Evolutionary conservation across 2,888 invertebrate species (phyloP).

Genomic region (Odontocolon sp.): DNA sequence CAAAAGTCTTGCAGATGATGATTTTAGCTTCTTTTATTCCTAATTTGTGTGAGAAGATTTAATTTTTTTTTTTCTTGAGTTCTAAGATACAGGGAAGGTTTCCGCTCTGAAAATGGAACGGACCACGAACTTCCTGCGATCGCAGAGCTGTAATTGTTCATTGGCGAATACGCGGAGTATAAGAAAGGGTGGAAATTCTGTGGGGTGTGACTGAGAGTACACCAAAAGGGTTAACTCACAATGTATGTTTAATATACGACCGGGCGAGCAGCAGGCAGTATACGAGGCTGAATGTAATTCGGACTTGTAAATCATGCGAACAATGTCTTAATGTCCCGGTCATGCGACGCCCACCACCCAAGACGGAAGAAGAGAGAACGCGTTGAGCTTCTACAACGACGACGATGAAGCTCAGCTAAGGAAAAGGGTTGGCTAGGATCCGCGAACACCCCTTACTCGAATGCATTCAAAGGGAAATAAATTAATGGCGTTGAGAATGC

Average conservation of each 20-base stretch:
- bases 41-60: too few relatives aligned
- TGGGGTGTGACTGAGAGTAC: slow-evolving; percentile 43
- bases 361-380: slow-evolving; percentile 77
- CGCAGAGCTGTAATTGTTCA: slow-evolving; percentile 42
- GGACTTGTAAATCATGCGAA: slow-evolving; percentile 80
- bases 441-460: slow-evolving; percentile 49
- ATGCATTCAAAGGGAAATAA: slow-evolving; percentile 80
- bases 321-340: slow-evolving; percentile 81
- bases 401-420: slow-evolving; percentile 66
- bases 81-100: too few relatives aligned
- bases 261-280: slow-evolving; percentile 67
- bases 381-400: slow-evolving; percentile 52
- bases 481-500: slow-evolving; percentile 74
- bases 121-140: too few relatives aligned
- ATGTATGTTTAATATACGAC: slow-evolving; percentile 80
- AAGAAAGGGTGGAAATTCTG: slow-evolving; percentile 19
- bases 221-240: slow-evolving; percentile 74
- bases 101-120: too few relatives aligned
- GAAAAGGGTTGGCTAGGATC: slow-evolving; percentile 59
- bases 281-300: slow-evolving; percentile 77
- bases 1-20: too few relatives aligned
- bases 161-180: slow-evolving; percentile 1
- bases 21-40: too few relatives aligned
- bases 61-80: too few relatives aligned
- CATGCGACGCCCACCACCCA: slow-evolving; percentile 79